Conservation (phyloP, 2,888 invertebrate species). For the Brachyptera putata region DNA sequence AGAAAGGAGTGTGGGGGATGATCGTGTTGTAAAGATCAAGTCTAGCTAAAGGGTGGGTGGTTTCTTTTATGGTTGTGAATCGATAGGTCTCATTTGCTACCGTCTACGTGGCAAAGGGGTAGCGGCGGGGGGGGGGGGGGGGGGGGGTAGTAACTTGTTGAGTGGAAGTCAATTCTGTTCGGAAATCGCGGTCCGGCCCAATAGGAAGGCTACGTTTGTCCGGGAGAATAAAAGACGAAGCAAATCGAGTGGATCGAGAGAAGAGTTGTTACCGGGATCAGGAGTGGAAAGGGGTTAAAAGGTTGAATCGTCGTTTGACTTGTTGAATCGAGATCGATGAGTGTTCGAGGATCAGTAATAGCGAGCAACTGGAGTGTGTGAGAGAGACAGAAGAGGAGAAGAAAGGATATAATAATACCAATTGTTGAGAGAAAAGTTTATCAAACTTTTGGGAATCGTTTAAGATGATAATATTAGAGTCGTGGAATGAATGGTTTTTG, state of each 20-base stretch:
- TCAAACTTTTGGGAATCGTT: background rate
- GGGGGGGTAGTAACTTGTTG: slow-evolving; percentile 27
- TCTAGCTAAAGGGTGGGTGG: background rate
- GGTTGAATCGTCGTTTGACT: slow-evolving; percentile 16
- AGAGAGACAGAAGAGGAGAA: background rate
- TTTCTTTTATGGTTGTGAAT: background rate
- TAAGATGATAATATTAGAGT: background rate
- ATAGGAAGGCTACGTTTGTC: background rate
- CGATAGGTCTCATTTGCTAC: slow-evolving; percentile 1
- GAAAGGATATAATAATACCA: too few relatives aligned
- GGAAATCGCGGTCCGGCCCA: slow-evolving; percentile 28
- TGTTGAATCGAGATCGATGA: slow-evolving; percentile 13
- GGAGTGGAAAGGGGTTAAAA: slow-evolving; percentile 13
- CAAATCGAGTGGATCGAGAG: slow-evolving; percentile 4
- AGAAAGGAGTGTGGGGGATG: background rate
- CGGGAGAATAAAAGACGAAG: slow-evolving; percentile 11
- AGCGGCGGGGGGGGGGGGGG: slow-evolving; percentile 17
- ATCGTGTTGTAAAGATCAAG: slow-evolving; percentile 10
- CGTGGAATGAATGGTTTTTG: too few relatives aligned
- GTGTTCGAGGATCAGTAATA: background rate
- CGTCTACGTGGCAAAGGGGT: background rate
- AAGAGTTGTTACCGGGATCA: slow-evolving; percentile 12
- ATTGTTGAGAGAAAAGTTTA: background rate
- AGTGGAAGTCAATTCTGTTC: slow-evolving; percentile 30
- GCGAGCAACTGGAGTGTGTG: background rate